Percentiles rank a stretch among this genome's conserved stretches.
Evolutionary conservation across 2,888 invertebrate genomes (phyloP).

Genomic region (Megalurothrips usitatus): DNA sequence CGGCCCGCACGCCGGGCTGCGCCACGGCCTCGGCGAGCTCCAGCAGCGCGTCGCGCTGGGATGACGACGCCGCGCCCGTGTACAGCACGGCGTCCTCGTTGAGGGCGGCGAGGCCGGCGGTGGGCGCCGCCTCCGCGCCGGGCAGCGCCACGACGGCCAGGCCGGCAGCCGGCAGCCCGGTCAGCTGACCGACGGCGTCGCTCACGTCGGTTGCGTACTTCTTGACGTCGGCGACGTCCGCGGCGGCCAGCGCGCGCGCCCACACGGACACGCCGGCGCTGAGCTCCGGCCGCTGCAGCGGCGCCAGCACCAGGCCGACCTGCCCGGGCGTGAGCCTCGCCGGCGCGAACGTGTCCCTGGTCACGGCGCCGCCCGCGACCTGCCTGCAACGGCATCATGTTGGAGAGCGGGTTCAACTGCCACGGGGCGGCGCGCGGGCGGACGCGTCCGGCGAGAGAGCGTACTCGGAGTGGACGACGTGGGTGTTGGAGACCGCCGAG

Average conservation of each 20-base stretch:
- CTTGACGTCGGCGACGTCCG: neutral
- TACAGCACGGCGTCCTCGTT: neutral
- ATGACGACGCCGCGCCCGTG: neutral
- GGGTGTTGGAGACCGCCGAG: neutral
- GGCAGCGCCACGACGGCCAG: slow-evolving; percentile 3
- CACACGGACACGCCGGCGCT: neutral
- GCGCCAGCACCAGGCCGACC: neutral
- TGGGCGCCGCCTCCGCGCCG: neutral
- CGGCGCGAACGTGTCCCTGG: neutral
- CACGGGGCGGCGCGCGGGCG: neutral
- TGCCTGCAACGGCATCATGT: neutral
- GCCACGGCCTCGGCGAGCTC: neutral
- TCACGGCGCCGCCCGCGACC: neutral
- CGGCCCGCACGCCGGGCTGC: neutral
- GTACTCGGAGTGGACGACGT: neutral
- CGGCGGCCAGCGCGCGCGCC: neutral
- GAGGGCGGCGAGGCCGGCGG: neutral
- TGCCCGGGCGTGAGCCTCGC: neutral
- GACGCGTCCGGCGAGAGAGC: neutral
- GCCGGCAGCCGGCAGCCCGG: neutral
- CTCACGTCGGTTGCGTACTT: neutral
- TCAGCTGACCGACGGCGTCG: neutral
- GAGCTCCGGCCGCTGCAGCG: neutral
- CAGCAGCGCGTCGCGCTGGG: slow-evolving; percentile 5
- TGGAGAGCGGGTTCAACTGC: neutral